These are phyloP conservation scores for Homarus americanus DNA, from an alignment of 1,140 invertebrate genomes.

Conservation along the genomic window DNA sequence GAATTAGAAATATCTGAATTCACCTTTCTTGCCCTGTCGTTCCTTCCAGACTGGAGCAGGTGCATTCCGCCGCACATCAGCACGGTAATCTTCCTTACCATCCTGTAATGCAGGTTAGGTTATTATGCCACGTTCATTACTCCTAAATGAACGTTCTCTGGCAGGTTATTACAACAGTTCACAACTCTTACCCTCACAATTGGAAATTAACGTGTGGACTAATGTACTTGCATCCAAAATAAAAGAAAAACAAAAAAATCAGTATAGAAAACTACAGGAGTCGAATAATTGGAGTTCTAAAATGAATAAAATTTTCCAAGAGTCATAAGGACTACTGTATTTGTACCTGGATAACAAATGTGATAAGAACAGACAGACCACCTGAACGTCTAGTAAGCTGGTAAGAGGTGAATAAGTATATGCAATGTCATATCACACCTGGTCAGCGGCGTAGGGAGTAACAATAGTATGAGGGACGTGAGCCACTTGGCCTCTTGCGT, in stretches of 20 bases:
- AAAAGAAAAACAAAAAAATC: neutral
- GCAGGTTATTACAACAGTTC: too few relatives aligned
- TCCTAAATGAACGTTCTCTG: too few relatives aligned
- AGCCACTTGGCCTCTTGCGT: constrained; percentile 90
- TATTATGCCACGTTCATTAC: too few relatives aligned
- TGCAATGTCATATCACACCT: constrained; percentile 41
- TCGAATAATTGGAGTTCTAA: too few relatives aligned
- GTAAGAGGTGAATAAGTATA: too few relatives aligned
- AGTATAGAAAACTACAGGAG: neutral
- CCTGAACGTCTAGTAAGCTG: too few relatives aligned
- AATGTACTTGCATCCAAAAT: too few relatives aligned
- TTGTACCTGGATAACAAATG: too few relatives aligned
- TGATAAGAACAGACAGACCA: too few relatives aligned
- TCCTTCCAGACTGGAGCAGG: constrained; percentile 85
- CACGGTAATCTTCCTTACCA: constrained; percentile 66
- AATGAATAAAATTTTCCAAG: constrained; percentile 22
- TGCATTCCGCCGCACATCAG: constrained; percentile 65
- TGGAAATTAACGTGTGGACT: too few relatives aligned
- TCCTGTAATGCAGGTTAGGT: constrained; percentile 30
- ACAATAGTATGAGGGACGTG: constrained; percentile 99
- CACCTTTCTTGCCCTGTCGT: constrained; percentile 94
- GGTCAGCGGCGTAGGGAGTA: constrained; percentile 81
- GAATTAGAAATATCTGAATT: constrained; percentile 93
- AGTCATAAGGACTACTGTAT: neutral
- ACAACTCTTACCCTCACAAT: too few relatives aligned